Evolutionary conservation across 2,888 invertebrate genomes (phyloP).

Genomic region (Drosophila peninsularis): DNA sequence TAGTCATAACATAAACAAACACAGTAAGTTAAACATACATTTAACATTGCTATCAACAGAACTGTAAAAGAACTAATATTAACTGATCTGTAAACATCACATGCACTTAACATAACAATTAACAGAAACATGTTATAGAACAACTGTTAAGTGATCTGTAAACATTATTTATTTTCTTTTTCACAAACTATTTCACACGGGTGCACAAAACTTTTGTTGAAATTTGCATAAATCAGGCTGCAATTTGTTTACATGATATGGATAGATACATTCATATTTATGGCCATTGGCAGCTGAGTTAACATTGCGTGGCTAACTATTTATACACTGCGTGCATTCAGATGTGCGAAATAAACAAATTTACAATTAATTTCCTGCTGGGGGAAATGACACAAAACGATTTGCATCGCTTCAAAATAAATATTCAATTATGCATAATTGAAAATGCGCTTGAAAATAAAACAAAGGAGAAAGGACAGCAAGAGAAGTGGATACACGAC

Average conservation of each 20-base stretch:
- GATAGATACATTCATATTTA: conserved; percentile 8
- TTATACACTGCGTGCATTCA: conserved; percentile 25
- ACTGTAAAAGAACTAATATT: too few species aligned
- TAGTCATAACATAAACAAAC: too few species aligned
- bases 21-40: too few species aligned
- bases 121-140: neutral
- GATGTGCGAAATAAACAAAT: conserved; percentile 50
- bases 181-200: neutral
- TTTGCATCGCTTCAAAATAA: conserved; percentile 30
- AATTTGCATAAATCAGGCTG: conserved; percentile 42
- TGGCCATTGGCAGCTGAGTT: conserved; percentile 23
- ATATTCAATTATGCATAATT: conserved; percentile 59
- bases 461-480: neutral
- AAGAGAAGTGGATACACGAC: neutral
- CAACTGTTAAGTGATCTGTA: neutral
- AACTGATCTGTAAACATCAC: neutral
- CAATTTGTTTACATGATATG: conserved; percentile 14
- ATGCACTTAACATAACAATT: neutral
- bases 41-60: too few species aligned
- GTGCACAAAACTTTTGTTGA: conserved; percentile 12
- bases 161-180: conserved; percentile 2
- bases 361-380: conserved; percentile 70
- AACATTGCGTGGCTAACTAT: conserved; percentile 26
- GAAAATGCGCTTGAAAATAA: conserved; percentile 25
- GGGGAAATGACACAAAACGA: conserved; percentile 53